Conservation (phyloP, 1,140 invertebrate species). For the Pseudomyrmex concolor region DNA sequence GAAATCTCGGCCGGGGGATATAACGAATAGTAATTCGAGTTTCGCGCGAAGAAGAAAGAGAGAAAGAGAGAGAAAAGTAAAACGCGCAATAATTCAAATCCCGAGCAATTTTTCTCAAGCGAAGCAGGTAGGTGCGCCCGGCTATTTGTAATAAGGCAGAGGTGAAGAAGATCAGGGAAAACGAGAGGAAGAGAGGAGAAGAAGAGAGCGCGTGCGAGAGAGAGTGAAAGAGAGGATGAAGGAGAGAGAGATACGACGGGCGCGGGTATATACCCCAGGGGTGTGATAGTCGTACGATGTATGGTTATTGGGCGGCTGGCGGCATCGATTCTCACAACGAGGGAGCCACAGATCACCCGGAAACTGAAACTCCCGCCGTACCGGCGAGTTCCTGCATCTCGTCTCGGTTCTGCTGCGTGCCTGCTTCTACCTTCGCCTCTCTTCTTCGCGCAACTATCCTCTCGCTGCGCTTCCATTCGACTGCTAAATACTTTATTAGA, state of each 20-base stretch:
- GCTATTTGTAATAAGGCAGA: slow-evolving; percentile 80
- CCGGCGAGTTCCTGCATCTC: slow-evolving; percentile 40
- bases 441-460: slow-evolving; percentile 35
- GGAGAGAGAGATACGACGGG: slow-evolving; percentile 45
- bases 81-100: slow-evolving; percentile 48
- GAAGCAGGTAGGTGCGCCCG: slow-evolving; percentile 53
- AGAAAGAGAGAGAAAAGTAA: slow-evolving; percentile 30
- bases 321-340: slow-evolving; percentile 84
- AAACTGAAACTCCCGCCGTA: slow-evolving; percentile 81
- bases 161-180: slow-evolving; percentile 47
- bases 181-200: slow-evolving; percentile 23
- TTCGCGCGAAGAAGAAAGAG: neutral
- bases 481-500: slow-evolving; percentile 81
- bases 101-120: slow-evolving; percentile 61
- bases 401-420: slow-evolving; percentile 13
- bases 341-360: slow-evolving; percentile 84
- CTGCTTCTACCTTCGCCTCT: neutral
- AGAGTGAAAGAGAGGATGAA: neutral
- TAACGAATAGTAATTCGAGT: slow-evolving; percentile 55
- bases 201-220: slow-evolving; percentile 9
- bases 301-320: slow-evolving; percentile 84
- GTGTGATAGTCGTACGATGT: slow-evolving; percentile 83
- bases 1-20: slow-evolving; percentile 39
- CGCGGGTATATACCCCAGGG: slow-evolving; percentile 80
- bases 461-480: slow-evolving; percentile 73